These are phyloP conservation scores for Bos indicus DNA, from an alignment of 2,113 vertebrate genomes.

Conservation along the genomic window DNA sequence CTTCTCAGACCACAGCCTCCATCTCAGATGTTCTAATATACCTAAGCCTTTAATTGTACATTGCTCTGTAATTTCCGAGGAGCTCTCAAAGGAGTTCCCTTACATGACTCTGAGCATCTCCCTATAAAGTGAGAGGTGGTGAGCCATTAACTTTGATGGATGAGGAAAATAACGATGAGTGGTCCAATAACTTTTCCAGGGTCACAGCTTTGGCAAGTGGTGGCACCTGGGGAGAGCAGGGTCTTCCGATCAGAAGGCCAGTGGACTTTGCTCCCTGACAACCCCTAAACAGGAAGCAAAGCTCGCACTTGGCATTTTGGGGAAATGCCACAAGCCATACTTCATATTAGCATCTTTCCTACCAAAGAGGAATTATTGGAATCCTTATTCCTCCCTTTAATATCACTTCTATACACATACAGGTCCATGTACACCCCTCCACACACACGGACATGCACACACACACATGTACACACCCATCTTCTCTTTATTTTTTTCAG, in stretches of 20 bases:
- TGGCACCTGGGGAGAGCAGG: neutral
- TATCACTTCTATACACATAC: neutral
- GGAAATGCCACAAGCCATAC: neutral
- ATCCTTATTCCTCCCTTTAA: neutral
- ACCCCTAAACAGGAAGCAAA: neutral
- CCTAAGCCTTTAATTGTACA: neutral
- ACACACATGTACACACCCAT: neutral
- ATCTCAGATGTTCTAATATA: neutral
- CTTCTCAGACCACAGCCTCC: neutral
- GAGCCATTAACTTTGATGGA: neutral
- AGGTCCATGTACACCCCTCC: neutral
- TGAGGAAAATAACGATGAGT: neutral
- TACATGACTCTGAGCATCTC: neutral
- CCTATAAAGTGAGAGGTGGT: neutral
- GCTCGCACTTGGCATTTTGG: neutral
- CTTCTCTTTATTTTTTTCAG: constrained; percentile 1
- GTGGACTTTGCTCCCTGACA: neutral
- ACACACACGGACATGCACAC: neutral
- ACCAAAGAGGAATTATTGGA: neutral
- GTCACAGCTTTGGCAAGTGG: neutral
- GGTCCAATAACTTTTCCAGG: neutral
- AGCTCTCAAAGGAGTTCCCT: neutral
- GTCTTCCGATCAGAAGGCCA: neutral
- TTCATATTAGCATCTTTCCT: neutral
- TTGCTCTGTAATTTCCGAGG: neutral